Evolutionary conservation across 2,888 invertebrate species (phyloP).

Genomic region (Polymixis lichenea): DNA sequence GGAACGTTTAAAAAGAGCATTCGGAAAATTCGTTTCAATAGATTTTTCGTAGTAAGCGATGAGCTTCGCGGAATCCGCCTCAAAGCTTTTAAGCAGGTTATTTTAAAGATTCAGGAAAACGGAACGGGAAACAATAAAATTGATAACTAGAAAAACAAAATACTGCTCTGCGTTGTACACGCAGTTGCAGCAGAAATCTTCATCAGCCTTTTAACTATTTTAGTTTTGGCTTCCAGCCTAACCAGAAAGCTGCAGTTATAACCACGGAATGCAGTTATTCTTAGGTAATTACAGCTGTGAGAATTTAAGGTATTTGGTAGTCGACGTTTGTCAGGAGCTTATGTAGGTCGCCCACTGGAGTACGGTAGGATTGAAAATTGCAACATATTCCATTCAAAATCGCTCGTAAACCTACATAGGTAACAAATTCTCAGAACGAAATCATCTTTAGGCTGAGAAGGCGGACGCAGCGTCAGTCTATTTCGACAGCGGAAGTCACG

Average conservation of each 20-base stretch:
- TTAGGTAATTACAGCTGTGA: constrained; percentile 21
- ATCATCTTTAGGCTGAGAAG: constrained; percentile 48
- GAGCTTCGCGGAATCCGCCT: constrained; percentile 58
- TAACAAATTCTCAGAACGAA: constrained; percentile 53
- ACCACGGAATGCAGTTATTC: constrained; percentile 35
- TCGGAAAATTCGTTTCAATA: constrained; percentile 58
- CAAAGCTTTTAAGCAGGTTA: constrained; percentile 64
- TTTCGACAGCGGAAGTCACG: constrained; percentile 87
- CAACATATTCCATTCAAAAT: constrained; percentile 13
- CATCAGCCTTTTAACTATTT: constrained; percentile 22
- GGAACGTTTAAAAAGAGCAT: constrained; percentile 27
- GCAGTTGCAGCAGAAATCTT: constrained; percentile 15
- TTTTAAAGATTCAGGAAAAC: constrained; percentile 66
- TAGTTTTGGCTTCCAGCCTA: constrained; percentile 39
- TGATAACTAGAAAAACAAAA: constrained; percentile 8
- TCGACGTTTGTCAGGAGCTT: constrained; percentile 11
- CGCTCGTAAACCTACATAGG: constrained; percentile 26
- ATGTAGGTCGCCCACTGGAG: constrained; percentile 11
- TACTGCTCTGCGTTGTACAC: background rate
- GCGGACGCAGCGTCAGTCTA: constrained; percentile 77
- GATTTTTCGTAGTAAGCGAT: constrained; percentile 55
- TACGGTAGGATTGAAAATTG: constrained; percentile 17
- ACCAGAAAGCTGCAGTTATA: constrained; percentile 38
- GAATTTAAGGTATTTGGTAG: constrained; percentile 41
- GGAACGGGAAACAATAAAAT: constrained; percentile 56